Evolutionary conservation across 2,888 invertebrate species (phyloP).

Genomic region (Sarcophaga rosellei): DNA sequence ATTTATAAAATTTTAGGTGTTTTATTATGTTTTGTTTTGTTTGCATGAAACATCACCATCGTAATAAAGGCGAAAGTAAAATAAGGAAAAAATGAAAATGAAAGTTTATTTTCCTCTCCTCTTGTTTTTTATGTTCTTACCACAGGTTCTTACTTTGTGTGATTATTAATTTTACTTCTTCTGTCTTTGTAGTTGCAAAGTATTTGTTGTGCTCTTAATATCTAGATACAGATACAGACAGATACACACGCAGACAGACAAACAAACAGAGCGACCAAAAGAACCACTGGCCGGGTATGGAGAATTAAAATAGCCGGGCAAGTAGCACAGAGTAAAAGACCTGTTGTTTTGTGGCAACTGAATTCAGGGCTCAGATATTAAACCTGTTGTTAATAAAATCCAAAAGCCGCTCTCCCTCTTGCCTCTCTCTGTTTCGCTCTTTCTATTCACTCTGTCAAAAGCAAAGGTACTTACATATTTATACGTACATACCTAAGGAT

Average conservation of each 20-base stretch:
- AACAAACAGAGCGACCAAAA: neutral
- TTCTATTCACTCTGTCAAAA: neutral
- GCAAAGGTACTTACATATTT: neutral
- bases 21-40: neutral
- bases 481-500: slow-evolving; percentile 13
- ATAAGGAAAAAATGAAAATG: slow-evolving; percentile 55
- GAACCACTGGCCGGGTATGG: neutral
- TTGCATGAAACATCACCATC: neutral
- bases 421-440: neutral
- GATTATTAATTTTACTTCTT: slow-evolving; percentile 59
- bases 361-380: slow-evolving; percentile 12
- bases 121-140: neutral
- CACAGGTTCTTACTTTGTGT: slow-evolving; percentile 26
- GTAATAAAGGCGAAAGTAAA: slow-evolving; percentile 46
- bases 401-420: neutral
- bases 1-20: neutral
- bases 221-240: neutral
- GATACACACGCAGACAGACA: neutral
- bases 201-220: neutral
- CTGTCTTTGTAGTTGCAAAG: neutral
- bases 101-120: no score
- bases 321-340: slow-evolving; percentile 10
- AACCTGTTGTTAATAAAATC: slow-evolving; percentile 37
- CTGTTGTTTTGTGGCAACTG: slow-evolving; percentile 41
- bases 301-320: neutral